Evolutionary conservation across 1,140 invertebrate genomes (phyloP).

Genomic region (Sminthurides bifidus): DNA sequence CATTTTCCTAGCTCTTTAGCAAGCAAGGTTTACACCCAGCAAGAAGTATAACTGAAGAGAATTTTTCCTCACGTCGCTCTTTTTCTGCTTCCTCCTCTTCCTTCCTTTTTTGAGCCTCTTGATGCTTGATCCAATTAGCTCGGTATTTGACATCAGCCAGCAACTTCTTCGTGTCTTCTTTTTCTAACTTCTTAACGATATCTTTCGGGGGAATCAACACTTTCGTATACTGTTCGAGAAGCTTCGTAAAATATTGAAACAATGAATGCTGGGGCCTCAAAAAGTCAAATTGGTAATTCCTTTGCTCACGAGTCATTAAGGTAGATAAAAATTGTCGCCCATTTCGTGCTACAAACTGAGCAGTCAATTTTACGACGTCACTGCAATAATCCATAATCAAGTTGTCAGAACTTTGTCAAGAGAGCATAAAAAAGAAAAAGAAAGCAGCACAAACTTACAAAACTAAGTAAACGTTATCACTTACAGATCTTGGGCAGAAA

Average conservation of each 20-base stretch:
- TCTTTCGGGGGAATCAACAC: slow-evolving; percentile 87
- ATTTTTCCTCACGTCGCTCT: slow-evolving; percentile 54
- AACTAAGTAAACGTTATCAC: slow-evolving; percentile 33
- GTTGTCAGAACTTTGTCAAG: slow-evolving; percentile 3
- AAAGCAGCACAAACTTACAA: background rate
- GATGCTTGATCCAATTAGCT: slow-evolving; percentile 90
- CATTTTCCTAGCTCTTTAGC: background rate
- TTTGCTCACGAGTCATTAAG: slow-evolving; percentile 93
- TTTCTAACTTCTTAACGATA: slow-evolving; percentile 61
- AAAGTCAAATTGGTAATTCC: slow-evolving; percentile 99
- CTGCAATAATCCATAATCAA: slow-evolving; percentile 42
- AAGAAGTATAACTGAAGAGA: background rate
- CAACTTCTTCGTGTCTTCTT: slow-evolving; percentile 66
- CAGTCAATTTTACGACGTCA: slow-evolving; percentile 95
- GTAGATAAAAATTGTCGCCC: slow-evolving; percentile 95
- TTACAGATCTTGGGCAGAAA: slow-evolving; percentile 93
- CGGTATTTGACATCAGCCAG: slow-evolving; percentile 86
- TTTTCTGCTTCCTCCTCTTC: slow-evolving; percentile 91
- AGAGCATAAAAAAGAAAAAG: slow-evolving; percentile 9
- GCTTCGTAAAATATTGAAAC: slow-evolving; percentile 96
- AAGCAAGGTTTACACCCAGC: background rate
- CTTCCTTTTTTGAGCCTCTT: slow-evolving; percentile 76
- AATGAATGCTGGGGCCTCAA: slow-evolving; percentile 94
- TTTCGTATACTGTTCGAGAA: slow-evolving; percentile 97
- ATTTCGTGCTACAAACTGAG: slow-evolving; percentile 97